Evolutionary conservation across 2,113 vertebrate species (phyloP), one percentile per base, ranked within the genome.

Genomic region (Laterallus jamaicensis): DNA sequence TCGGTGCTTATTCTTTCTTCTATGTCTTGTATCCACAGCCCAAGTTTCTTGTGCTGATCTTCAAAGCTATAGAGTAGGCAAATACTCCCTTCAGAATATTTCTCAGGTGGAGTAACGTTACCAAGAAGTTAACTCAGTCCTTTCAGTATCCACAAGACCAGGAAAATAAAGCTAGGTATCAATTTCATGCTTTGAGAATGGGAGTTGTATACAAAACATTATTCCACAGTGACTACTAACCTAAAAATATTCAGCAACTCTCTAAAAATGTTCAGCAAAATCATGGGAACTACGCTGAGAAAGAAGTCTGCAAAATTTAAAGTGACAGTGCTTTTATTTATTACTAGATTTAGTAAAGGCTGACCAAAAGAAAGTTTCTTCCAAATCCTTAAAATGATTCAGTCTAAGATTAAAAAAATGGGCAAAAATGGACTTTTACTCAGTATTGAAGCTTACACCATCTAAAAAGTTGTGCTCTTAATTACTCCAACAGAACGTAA

Each of bases 21-120:
- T 98, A 99, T 98, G 96, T 99, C 98, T 81, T 92, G 97, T 71
- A 99, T 97, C 99, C 99, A 99, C 78, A 97, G 84, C 71, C 93
- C 98, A 93, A 99, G 95, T 91, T 97, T 98, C 91, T 98, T 98
- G 87, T 98, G 98, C 75, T 97, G 98, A 79, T 97, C 97, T 90
- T 99, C 98, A 98, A 99, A 99, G 81, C 99, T 99, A 95, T 24
- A 22, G 40, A 87, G 70, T 14, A 66, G 67, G 97, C 59, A 95
- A 68, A 84, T 79, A 90, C 5, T 69, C 10, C 35, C 47, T 79
- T 91, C 76, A 93, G 69, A 86, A 15, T 47, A 91, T 55, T 82
- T 86, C 63, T 78, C 42, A 80, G 60, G 50, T 70, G 15, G 22
- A 44, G 18, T 42, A 50, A 89, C 93, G 25, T 74, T 70, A 60